Base-by-base conservation (phyloP, 2,888 invertebrate species). In the Catonia carolina region DNA sequence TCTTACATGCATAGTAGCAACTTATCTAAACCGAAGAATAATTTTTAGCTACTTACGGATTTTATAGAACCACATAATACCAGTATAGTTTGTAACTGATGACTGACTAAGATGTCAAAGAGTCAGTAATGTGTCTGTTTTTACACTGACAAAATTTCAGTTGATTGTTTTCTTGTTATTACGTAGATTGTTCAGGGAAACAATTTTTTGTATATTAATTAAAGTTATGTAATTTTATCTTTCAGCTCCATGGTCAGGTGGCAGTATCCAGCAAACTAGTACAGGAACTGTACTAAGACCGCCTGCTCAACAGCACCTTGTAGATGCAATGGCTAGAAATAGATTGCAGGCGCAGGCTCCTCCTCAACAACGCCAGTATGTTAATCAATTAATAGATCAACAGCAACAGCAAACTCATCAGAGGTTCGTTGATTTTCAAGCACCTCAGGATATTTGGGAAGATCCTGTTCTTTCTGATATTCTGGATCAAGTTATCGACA, bases 401-500 rank as follows among this genome's bases (percentile, higher is more conserved):
- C 74, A 78, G 14, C 45, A 45, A 22, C 68, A 69, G 70, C 70
- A 71, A 70, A 72, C 68, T 69, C 71, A 70, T 71, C 71, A 71
- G 71, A 52, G 52, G 31, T 27, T 52, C 17, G n/a, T n/a, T n/a
- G 52, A 52, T 5, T 52, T 37, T 14, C 37, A 39, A 27, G 23
- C 72, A 70, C 63, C 70, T 71, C 72, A 66, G 67, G 69, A 69
- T 67, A 68, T 71, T 68, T 45, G 12, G 31, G 50, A 17, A 36
- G 89, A 89, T 73, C 82, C 84, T 51, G 78, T 86, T 60, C 76
- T 94, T 52, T 89, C 90, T 2, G 87, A 88, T 67, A 83, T 94
- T 65, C 74, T 94, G 64, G 91, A 94, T 74, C 85, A 86, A 71
- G 86, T 91, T 60, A 86, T 90, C 69, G 89, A 90, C 62, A 82